Evolutionary conservation across 1,140 invertebrate species (phyloP).

Genomic region (Lamellibrachia luymesi): DNA sequence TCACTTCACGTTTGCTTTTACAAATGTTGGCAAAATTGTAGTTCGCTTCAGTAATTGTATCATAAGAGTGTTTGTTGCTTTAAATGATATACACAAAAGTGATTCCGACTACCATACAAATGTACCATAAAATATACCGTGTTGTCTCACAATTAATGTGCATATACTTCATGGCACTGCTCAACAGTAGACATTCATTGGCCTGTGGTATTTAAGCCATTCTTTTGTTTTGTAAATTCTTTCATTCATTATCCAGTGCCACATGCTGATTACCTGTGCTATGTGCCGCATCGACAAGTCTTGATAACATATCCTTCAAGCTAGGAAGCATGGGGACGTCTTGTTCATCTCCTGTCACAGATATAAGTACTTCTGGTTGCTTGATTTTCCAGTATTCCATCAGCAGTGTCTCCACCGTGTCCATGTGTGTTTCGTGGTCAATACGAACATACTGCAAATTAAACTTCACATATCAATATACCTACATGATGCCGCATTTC

Average conservation of each 20-base stretch:
- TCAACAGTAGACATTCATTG: background rate
- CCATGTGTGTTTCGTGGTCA: slow-evolving; percentile 45
- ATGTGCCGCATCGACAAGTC: slow-evolving; percentile 54
- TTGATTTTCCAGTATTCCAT: slow-evolving; percentile 51
- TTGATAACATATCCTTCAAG: slow-evolving; percentile 55
- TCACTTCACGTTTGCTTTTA: too few relatives aligned
- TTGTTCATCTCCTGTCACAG: slow-evolving; percentile 58
- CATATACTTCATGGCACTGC: too few relatives aligned
- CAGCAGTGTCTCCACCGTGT: slow-evolving; percentile 48
- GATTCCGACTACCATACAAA: too few relatives aligned
- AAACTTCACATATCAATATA: too few relatives aligned
- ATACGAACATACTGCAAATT: slow-evolving; percentile 52
- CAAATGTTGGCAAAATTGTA: too few relatives aligned
- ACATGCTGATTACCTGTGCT: slow-evolving; percentile 44
- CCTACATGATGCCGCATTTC: background rate
- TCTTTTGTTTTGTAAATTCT: background rate
- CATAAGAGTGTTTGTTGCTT: too few relatives aligned
- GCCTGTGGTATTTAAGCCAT: slow-evolving; percentile 16
- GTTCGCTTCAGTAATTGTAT: too few relatives aligned
- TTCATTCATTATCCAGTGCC: background rate
- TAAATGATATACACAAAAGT: too few relatives aligned
- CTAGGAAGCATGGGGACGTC: slow-evolving; percentile 54
- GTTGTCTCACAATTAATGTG: background rate
- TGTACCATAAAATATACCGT: background rate
- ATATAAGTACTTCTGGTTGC: slow-evolving; percentile 57